A percentile compares a stretch with the other conserved stretches of the same genome.
phyloP scores from a whole-genome alignment of 2,797 vertebrate species.

The Buphagus erythrorhynchus region DNA sequence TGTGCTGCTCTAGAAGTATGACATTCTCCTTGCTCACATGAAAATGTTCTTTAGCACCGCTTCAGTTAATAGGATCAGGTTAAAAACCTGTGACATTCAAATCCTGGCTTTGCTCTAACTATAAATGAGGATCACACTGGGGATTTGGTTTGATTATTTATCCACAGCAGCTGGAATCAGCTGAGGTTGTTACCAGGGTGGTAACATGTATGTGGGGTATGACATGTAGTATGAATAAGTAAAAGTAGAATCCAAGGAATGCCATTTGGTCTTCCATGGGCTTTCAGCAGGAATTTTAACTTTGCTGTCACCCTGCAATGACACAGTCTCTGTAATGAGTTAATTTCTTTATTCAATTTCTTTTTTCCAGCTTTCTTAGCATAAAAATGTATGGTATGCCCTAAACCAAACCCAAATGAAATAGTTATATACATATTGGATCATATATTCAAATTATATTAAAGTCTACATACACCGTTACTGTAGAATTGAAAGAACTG shows the following conservation, averaged over 20 bases:
- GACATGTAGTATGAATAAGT: background rate
- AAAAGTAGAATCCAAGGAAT: background rate
- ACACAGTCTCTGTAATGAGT: conserved; percentile 19
- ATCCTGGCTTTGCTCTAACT: background rate
- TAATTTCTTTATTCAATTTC: conserved; percentile 61
- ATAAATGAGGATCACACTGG: background rate
- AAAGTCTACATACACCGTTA: background rate
- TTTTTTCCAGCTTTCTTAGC: conserved; percentile 52
- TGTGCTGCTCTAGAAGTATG: background rate
- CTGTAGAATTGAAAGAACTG: background rate
- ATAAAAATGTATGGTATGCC: background rate
- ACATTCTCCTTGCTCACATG: background rate
- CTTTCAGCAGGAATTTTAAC: background rate
- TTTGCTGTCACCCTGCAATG: conserved; percentile 23
- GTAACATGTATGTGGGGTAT: too few relatives aligned
- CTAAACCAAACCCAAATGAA: conserved; percentile 19
- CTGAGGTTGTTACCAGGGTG: background rate
- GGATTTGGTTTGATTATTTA: background rate
- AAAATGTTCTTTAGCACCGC: background rate
- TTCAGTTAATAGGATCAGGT: background rate
- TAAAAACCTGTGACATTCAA: background rate
- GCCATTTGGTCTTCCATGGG: background rate
- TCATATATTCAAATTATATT: conserved; percentile 10
- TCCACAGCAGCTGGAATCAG: background rate
- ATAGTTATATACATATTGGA: conserved; percentile 17